Evolutionary conservation across 1,140 invertebrate species (phyloP).

Genomic region (Drosophila varians): DNA sequence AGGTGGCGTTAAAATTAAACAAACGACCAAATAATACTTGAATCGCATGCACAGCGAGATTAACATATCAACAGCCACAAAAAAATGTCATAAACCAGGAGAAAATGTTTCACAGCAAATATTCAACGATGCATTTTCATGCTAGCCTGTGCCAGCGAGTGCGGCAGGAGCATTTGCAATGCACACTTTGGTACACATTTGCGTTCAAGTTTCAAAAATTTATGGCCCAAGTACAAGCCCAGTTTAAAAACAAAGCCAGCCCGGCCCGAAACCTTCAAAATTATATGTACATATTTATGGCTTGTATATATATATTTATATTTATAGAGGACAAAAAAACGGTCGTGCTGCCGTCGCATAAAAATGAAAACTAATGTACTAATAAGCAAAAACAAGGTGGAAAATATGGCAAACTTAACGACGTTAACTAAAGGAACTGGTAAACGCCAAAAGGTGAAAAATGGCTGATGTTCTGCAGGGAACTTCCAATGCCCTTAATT

Average conservation of each 20-base stretch:
- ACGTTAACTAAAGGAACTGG: conserved; percentile 50
- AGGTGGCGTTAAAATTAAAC: conserved; percentile 48
- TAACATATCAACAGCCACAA: conserved; percentile 71
- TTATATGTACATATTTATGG: conserved; percentile 2
- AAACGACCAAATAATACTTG: conserved; percentile 67
- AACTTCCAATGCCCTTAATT: conserved; percentile 33
- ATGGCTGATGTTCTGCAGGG: not conserved
- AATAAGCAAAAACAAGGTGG: conserved; percentile 65
- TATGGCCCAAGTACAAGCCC: conserved; percentile 69
- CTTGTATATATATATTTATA: no score
- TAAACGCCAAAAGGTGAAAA: conserved; percentile 14
- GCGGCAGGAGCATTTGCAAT: conserved; percentile 29
- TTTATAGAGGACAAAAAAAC: conserved; percentile 14
- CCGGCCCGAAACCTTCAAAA: conserved; percentile 34
- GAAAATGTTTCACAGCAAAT: conserved; percentile 65
- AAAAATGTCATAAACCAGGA: conserved; percentile 42
- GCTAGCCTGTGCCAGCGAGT: not conserved
- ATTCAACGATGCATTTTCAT: conserved; percentile 59
- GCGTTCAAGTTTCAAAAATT: conserved; percentile 71
- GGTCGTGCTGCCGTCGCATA: conserved; percentile 67
- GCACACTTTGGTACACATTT: conserved; percentile 44
- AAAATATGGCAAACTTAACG: conserved; percentile 58
- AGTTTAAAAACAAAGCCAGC: conserved; percentile 47
- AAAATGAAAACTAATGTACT: conserved; percentile 71
- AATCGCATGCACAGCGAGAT: conserved; percentile 70